Conservation (phyloP, 1,140 invertebrate genomes). For the Drosophila ercepeae region DNA sequence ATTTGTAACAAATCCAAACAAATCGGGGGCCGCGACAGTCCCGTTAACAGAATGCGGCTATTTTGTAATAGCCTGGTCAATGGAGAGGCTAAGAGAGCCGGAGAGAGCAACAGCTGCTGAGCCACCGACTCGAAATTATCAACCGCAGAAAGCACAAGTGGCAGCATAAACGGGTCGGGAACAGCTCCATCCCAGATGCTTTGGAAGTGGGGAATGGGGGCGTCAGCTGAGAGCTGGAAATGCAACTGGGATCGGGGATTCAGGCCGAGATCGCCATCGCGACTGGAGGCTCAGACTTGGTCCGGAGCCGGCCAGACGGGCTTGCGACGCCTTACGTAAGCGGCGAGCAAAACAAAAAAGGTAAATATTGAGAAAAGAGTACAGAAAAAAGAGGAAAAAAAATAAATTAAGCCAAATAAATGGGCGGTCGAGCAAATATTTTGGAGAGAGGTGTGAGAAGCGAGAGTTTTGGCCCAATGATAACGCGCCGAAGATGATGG, state of each 20-base stretch:
- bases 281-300: slow-evolving; percentile 32
- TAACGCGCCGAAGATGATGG: slow-evolving; percentile 37
- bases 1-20: slow-evolving; percentile 30
- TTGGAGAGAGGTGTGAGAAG: slow-evolving; percentile 41
- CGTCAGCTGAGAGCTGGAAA: slow-evolving; percentile 2
- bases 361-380: slow-evolving; percentile 72
- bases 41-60: slow-evolving; percentile 32
- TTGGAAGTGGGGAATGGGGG: neutral
- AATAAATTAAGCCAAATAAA: slow-evolving; percentile 66
- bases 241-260: slow-evolving; percentile 3
- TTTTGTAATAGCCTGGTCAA: slow-evolving; percentile 36
- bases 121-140: slow-evolving; percentile 28
- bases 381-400: slow-evolving; percentile 47
- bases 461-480: slow-evolving; percentile 41
- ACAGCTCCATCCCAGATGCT: slow-evolving; percentile 3
- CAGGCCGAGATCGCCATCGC: neutral
- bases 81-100: slow-evolving; percentile 22
- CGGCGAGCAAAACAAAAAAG: slow-evolving; percentile 78
- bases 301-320: slow-evolving; percentile 47
- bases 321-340: slow-evolving; percentile 67
- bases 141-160: neutral
- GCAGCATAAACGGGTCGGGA: slow-evolving; percentile 18
- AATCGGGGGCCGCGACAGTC: slow-evolving; percentile 14
- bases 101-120: neutral
- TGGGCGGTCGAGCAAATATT: slow-evolving; percentile 9